These are phyloP conservation scores for Cotesia chilonis DNA, from an alignment of 1,140 invertebrate genomes.

Conservation along the genomic window DNA sequence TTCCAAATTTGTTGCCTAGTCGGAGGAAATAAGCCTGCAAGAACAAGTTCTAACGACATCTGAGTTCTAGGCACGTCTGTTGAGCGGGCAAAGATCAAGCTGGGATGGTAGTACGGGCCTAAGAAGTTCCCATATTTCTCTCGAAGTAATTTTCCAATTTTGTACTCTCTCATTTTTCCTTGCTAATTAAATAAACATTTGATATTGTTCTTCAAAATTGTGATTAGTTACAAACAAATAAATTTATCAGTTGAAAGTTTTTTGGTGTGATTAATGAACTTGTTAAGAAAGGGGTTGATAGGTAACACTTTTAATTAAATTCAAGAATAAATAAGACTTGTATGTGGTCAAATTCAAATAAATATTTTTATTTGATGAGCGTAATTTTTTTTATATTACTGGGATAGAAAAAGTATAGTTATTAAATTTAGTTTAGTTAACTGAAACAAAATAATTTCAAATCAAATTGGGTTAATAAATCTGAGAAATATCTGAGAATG, in stretches of 20 bases:
- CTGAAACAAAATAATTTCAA: too few relatives aligned
- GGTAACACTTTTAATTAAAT: background rate
- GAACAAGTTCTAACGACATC: conserved; percentile 76
- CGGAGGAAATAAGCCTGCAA: conserved; percentile 76
- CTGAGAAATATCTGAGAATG: too few relatives aligned
- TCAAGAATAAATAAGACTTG: background rate
- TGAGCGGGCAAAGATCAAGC: conserved; percentile 65
- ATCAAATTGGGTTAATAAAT: too few relatives aligned
- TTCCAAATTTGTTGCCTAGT: conserved; percentile 69
- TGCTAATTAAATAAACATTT: conserved; percentile 55
- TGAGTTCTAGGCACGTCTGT: conserved; percentile 72
- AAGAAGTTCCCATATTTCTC: conserved; percentile 68
- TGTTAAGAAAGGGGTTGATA: too few relatives aligned
- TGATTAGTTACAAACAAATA: too few relatives aligned
- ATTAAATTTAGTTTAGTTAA: too few relatives aligned
- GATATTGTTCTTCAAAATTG: background rate
- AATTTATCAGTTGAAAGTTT: too few relatives aligned
- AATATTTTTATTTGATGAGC: too few relatives aligned
- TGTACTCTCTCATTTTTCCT: conserved; percentile 70
- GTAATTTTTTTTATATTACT: too few relatives aligned
- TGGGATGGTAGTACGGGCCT: conserved; percentile 66
- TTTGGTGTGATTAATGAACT: too few relatives aligned
- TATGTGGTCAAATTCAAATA: conserved; percentile 5
- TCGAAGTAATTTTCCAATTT: conserved; percentile 69
- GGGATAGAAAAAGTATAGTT: too few relatives aligned